These are phyloP conservation scores for Cossypha heuglini DNA, from an alignment of 2,797 vertebrate species.

Conservation along the genomic window DNA sequence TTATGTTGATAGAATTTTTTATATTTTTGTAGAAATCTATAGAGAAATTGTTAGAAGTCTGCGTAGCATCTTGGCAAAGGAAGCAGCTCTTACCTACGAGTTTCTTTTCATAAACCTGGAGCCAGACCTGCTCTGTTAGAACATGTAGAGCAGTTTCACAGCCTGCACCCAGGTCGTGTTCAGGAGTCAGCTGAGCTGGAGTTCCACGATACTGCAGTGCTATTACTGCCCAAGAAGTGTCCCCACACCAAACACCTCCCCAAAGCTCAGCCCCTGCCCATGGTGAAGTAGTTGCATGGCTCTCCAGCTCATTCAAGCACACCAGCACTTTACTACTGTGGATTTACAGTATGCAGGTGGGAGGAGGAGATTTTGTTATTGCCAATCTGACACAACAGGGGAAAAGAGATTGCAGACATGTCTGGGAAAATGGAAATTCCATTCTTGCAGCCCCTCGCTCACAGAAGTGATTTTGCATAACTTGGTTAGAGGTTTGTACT, in stretches of 20 bases:
- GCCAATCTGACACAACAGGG: slow-evolving; percentile 23
- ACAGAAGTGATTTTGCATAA: slow-evolving; percentile 52
- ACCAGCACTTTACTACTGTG: slow-evolving; percentile 63
- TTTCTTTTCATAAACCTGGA: slow-evolving; percentile 22
- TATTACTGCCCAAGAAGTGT: neutral
- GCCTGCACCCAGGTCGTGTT: neutral
- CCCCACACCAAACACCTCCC: neutral
- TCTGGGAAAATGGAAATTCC: slow-evolving; percentile 35
- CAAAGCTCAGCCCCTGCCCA: neutral
- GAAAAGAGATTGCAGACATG: neutral
- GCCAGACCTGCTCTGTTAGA: neutral
- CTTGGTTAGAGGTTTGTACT: slow-evolving; percentile 45
- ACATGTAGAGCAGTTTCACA: neutral
- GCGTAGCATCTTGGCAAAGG: slow-evolving; percentile 25
- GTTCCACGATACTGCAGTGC: slow-evolving; percentile 26
- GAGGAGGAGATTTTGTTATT: slow-evolving; percentile 46
- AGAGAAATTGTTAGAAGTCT: slow-evolving; percentile 55
- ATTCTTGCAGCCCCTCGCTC: slow-evolving; percentile 49
- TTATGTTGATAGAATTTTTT: slow-evolving; percentile 72
- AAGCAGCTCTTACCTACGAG: slow-evolving; percentile 9
- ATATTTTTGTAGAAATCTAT: slow-evolving; percentile 73
- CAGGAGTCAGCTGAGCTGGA: slow-evolving; percentile 29
- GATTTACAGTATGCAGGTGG: slow-evolving; percentile 52
- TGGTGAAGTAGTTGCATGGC: slow-evolving; percentile 3
- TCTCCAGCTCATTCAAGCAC: slow-evolving; percentile 59